A percentile compares a stretch with the other conserved stretches of the same genome.
Evolutionary conservation across 2,888 invertebrate genomes (phyloP).

Genomic region (Chloroclystis v-ata): DNA sequence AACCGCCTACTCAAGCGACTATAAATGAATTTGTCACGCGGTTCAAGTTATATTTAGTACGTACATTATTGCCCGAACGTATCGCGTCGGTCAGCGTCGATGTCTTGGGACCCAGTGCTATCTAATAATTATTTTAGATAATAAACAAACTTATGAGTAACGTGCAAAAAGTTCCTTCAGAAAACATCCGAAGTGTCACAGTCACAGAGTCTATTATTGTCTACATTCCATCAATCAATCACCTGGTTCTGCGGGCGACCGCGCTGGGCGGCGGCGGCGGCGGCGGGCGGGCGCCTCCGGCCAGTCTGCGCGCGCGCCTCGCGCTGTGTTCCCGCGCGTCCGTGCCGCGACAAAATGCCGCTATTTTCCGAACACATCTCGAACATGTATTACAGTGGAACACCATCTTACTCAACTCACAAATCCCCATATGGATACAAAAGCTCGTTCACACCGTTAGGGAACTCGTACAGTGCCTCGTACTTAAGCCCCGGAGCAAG

Average conservation of each 20-base stretch:
- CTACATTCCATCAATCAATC: slow-evolving; percentile 67
- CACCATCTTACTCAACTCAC: slow-evolving; percentile 53
- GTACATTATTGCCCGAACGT: slow-evolving; percentile 14
- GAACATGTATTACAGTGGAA: slow-evolving; percentile 76
- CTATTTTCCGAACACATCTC: slow-evolving; percentile 83
- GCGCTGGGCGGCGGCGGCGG: slow-evolving; percentile 34
- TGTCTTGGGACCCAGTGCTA: background rate
- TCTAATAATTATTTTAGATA: slow-evolving; percentile 2
- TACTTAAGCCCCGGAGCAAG: slow-evolving; percentile 70
- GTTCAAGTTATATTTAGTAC: slow-evolving; percentile 33
- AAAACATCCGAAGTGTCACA: slow-evolving; percentile 43
- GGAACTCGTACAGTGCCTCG: slow-evolving; percentile 68
- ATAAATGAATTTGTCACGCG: slow-evolving; percentile 31
- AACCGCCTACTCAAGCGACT: slow-evolving; percentile 17
- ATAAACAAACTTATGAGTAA: slow-evolving; percentile 21
- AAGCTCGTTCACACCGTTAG: slow-evolving; percentile 61
- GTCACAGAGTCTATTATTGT: slow-evolving; percentile 59
- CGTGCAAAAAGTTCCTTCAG: slow-evolving; percentile 42
- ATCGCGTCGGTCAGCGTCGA: too few species aligned
- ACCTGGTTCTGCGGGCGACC: slow-evolving; percentile 46
- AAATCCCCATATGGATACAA: slow-evolving; percentile 65
- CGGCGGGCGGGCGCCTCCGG: slow-evolving; percentile 41
- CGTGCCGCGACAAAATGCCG: slow-evolving; percentile 74
- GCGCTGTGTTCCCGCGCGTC: slow-evolving; percentile 41
- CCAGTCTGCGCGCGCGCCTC: slow-evolving; percentile 57